Conservation (phyloP, 2,888 invertebrate genomes). For the Corbicula japonica region DNA sequence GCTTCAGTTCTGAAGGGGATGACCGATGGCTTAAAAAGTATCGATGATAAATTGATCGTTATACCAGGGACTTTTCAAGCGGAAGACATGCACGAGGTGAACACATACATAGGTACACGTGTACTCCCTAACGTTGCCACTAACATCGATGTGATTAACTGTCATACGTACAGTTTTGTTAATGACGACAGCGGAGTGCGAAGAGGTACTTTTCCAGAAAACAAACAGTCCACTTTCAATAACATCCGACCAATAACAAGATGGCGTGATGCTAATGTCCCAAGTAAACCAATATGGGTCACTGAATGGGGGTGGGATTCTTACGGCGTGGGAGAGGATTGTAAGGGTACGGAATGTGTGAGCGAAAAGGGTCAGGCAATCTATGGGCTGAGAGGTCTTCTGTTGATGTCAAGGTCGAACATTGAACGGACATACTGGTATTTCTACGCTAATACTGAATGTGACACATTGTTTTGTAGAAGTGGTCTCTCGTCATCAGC, state of each 20-base stretch:
- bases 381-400: constrained; percentile 72
- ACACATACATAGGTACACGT: constrained; percentile 75
- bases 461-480: constrained; percentile 72
- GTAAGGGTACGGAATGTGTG: constrained; percentile 72
- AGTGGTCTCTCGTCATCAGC: constrained; percentile 72
- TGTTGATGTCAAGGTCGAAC: constrained; percentile 66
- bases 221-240: constrained; percentile 70
- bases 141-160: constrained; percentile 71
- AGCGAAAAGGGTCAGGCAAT: constrained; percentile 70
- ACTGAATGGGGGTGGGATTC: constrained; percentile 81
- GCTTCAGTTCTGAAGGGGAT: constrained; percentile 69
- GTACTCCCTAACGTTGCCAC: constrained; percentile 63
- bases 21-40: constrained; percentile 68
- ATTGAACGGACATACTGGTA: constrained; percentile 73
- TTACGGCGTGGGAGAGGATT: constrained; percentile 66
- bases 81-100: constrained; percentile 62
- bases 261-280: constrained; percentile 74
- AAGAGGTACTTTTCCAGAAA: constrained; percentile 71
- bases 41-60: constrained; percentile 64
- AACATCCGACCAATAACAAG: constrained; percentile 69
- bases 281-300: constrained; percentile 73
- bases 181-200: constrained; percentile 63
- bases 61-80: constrained; percentile 78
- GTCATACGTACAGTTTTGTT: constrained; percentile 74
- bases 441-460: constrained; percentile 71